Conservation (phyloP, 2,888 invertebrate genomes). For the Prosapia bicincta region DNA sequence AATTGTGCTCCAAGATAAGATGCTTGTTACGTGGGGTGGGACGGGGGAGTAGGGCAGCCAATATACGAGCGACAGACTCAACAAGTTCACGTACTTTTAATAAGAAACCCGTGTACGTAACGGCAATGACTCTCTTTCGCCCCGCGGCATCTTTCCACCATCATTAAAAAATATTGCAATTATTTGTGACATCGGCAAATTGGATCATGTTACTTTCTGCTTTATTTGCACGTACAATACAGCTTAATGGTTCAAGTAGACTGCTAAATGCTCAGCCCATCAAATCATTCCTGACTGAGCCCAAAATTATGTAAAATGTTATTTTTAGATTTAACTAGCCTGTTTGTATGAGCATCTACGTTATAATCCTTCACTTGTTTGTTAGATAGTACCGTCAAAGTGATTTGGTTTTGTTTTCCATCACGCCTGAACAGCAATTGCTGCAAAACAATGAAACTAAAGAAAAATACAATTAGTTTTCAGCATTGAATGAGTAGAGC, state of each 20-base stretch:
- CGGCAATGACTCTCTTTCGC: background rate
- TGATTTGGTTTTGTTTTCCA: too few species aligned
- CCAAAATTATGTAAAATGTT: background rate
- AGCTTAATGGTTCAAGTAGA: background rate
- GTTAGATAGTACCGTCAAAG: too few species aligned
- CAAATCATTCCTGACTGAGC: background rate
- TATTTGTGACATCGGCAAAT: constrained; percentile 20
- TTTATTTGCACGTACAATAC: background rate
- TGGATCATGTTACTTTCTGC: constrained; percentile 8
- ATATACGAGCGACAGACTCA: background rate
- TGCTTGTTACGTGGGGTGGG: background rate
- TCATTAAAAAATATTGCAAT: constrained; percentile 22
- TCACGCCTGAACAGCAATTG: too few species aligned
- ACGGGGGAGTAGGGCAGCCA: background rate
- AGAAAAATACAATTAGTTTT: too few species aligned
- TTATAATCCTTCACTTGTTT: too few species aligned
- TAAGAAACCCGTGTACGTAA: background rate
- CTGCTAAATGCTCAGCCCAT: background rate
- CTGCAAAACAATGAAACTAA: too few species aligned
- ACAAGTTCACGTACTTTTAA: background rate
- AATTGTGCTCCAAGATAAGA: background rate
- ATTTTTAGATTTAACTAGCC: too few species aligned
- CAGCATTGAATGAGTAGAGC: too few species aligned
- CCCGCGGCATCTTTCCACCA: background rate
- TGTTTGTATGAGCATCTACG: too few species aligned